Evolutionary conservation across 2,888 invertebrate species (phyloP).

Genomic region (Prosopocoilus inquinatus): DNA sequence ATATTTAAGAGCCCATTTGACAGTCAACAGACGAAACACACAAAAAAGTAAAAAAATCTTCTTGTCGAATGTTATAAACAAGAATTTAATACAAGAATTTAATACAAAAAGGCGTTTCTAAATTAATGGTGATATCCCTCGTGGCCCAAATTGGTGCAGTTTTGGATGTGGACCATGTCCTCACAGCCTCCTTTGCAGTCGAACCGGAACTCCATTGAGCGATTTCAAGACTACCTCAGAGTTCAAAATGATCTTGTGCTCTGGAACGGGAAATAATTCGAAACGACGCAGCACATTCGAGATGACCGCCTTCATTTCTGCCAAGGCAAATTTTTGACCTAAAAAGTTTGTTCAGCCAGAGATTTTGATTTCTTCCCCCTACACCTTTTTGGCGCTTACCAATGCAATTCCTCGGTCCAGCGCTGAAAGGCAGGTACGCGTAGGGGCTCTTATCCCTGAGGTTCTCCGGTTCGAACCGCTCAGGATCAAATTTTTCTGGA

Average conservation of each 20-base stretch:
- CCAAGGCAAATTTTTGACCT: constrained; percentile 31
- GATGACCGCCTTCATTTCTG: constrained; percentile 26
- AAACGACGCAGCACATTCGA: constrained; percentile 25
- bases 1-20: too few species aligned
- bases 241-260: not conserved
- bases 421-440: constrained; percentile 38
- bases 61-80: too few species aligned
- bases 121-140: too few species aligned
- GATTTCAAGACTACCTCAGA: constrained; percentile 8
- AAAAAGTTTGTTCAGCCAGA: constrained; percentile 11
- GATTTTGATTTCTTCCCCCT: not conserved
- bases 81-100: too few species aligned
- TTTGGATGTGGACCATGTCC: too few species aligned
- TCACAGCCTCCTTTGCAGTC: not conserved
- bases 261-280: constrained; percentile 14
- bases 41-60: too few species aligned
- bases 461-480: constrained; percentile 42
- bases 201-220: constrained; percentile 1
- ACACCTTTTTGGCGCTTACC: constrained; percentile 29
- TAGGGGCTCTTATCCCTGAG: constrained; percentile 39
- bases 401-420: constrained; percentile 45
- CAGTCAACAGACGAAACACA: too few species aligned
- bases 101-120: too few species aligned
- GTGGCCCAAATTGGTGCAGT: too few species aligned
- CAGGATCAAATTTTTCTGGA: constrained; percentile 52